These are phyloP conservation scores for Sarotherodon lohbergeri DNA, from an alignment of 2,113 vertebrate genomes.

Conservation along the genomic window DNA sequence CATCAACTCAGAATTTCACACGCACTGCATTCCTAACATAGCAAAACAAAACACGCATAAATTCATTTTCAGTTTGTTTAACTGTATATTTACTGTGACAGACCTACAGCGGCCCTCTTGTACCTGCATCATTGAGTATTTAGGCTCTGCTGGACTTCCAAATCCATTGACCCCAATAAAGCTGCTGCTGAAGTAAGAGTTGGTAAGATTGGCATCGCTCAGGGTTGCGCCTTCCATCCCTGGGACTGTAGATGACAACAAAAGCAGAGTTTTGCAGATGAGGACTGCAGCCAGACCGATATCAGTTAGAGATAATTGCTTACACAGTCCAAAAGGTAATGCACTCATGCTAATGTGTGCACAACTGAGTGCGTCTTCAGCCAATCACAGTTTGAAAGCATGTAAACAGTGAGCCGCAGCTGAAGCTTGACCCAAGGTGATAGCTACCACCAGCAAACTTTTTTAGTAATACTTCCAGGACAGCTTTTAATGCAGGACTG, in stretches of 20 bases:
- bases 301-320: neutral
- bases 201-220: constrained; percentile 90
- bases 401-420: constrained; percentile 23
- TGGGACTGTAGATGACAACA: constrained; percentile 76
- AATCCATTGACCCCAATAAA: constrained; percentile 99
- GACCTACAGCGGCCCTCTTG: neutral
- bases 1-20: neutral
- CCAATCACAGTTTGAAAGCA: constrained; percentile 23
- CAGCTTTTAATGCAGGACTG: neutral
- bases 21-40: neutral
- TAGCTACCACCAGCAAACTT: neutral
- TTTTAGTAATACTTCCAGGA: neutral
- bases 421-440: neutral
- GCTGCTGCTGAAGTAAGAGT: constrained; percentile 99
- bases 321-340: neutral
- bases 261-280: neutral
- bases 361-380: neutral
- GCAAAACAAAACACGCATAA: neutral
- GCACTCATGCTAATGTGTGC: neutral
- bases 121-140: constrained; percentile 99
- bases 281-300: neutral
- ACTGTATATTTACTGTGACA: neutral
- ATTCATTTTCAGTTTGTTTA: neutral
- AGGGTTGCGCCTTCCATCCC: constrained; percentile 88
- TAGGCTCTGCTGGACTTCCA: constrained; percentile 93